Base-by-base conservation (phyloP, 1,140 invertebrate genomes). In the Scaptomyza pallida region DNA sequence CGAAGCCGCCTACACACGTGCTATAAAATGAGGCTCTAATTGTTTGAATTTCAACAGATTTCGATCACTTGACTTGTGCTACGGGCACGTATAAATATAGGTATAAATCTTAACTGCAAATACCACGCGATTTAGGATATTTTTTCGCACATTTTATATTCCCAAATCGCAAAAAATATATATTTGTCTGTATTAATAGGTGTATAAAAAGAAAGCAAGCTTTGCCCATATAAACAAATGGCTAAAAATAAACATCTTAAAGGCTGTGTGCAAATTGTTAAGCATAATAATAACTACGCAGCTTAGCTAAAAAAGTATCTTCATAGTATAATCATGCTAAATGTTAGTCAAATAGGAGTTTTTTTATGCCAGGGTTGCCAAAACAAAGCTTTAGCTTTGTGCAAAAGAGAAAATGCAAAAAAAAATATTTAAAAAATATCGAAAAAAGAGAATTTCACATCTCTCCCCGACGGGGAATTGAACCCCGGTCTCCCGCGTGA, bases 401-500 rank as follows among this genome's bases (percentile, higher is more conserved):
- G n/a, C n/a, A 12, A 13, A 37, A 12, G 4, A n/a, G 33, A 35
- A 12, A 35, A 35, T 35, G 0, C 6, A 12, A 37, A 37, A n/a
- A 30, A 10, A 9, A 30, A 30, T 8, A 0, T 30, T 30, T 9
- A 30, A 30, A 30, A 8, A 8, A 30, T 30, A 30, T 8, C 1
- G 9, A 15, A 56, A 50, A 55, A 64, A 26, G 65, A 47, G 12
- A 44, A 15, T n/a, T 0, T 23, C 15, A 12, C 16, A 62, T 21
- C 33, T 12, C 91, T 92, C 90, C 91, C 91, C 91, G 91, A 90
- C 91, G 91, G 91, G 91, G 92, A 92, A 92, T 92, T 92, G 91
- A 92, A 92, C 91, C 92, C 92, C 92, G 91, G 92, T 92, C 92
- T 92, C 91, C 92, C 92, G 92, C 92, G 92, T 92, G 92, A 92